A percentile compares a stretch with the other conserved stretches of the same genome.
Evolutionary conservation across 2,797 vertebrate species (phyloP).

Genomic region (Diceros bicornis): DNA sequence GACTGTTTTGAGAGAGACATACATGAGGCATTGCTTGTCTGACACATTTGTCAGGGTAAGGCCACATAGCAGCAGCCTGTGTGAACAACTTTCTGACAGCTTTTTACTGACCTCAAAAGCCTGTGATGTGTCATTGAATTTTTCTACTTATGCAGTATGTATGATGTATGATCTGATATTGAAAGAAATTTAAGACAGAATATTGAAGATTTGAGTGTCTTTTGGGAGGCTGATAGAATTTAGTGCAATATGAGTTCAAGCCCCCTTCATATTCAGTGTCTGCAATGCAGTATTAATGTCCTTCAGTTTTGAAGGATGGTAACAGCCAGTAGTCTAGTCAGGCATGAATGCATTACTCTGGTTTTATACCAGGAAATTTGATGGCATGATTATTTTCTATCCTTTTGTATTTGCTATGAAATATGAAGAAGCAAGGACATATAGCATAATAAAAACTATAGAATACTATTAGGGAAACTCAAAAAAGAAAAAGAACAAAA

Average conservation of each 20-base stretch:
- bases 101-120: background rate
- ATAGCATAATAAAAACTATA: background rate
- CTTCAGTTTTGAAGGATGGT: background rate
- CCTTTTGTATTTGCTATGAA: background rate
- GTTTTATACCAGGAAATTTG: background rate
- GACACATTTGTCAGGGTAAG: background rate
- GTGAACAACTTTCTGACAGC: background rate
- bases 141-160: background rate
- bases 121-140: background rate
- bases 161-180: background rate
- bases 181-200: background rate
- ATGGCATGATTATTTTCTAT: constrained; percentile 36
- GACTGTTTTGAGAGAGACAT: background rate
- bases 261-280: background rate
- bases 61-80: background rate
- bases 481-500: background rate
- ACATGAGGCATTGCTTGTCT: background rate
- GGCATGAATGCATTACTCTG: background rate
- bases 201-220: background rate
- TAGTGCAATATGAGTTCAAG: background rate
- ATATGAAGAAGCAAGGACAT: background rate
- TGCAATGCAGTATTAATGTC: background rate
- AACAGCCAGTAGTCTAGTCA: background rate
- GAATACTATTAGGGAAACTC: background rate
- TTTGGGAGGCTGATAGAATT: background rate